Evolutionary conservation across 2,888 invertebrate species (phyloP), one percentile per base, ranked within the genome.

Genomic region (Eupithecia centaureata): DNA sequence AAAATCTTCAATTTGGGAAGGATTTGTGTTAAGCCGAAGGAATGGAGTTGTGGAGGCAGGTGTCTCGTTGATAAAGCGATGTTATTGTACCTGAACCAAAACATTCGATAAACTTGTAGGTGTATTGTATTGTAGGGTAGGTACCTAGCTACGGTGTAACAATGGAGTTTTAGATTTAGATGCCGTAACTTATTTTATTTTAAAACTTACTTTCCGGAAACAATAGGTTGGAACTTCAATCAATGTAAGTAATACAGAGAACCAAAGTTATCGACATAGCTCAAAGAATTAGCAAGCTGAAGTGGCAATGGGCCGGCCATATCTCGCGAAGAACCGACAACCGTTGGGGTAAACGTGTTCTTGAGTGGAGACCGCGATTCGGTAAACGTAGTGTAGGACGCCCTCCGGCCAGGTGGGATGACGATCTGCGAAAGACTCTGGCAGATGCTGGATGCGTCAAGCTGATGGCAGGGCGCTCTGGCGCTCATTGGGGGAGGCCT

Each of bases 1-100:
- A 61, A 81, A 82, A 81, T 80, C 79, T 82, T 79, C 86, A 86
- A 86, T 86, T 85, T 86, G 76, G 73, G 64, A 62, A 73, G 78
- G 84, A 83, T 85, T 83, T 82, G 73, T 65, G 69, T 80, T 83
- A 83, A 86, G 84, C 78, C 28, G 65, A n/a, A 62, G 73, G 81
- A 84, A 86, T 82, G 78, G 79, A 83, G 80, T 70, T 61, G 33
- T 61, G 64, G 59, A 62, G 66, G 77, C 76, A 79, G 77, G 77
- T 76, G 75, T 68, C 70, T 67, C 68, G 57, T 25, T 64, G 68
- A 64, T 57, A 57, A 27, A 57, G 5, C 28, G n/a, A 27, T 56
- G 61, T 51, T 61, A 28, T 56, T 65, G 65, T 27, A n/a, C 54
- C n/a, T n/a, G 47, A 59, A 32, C 13, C 32, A 51, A 61, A 32